Evolutionary conservation across 2,888 invertebrate genomes (phyloP), one percentile per base, ranked within the genome.

Genomic region (Ptilodon capucinus): DNA sequence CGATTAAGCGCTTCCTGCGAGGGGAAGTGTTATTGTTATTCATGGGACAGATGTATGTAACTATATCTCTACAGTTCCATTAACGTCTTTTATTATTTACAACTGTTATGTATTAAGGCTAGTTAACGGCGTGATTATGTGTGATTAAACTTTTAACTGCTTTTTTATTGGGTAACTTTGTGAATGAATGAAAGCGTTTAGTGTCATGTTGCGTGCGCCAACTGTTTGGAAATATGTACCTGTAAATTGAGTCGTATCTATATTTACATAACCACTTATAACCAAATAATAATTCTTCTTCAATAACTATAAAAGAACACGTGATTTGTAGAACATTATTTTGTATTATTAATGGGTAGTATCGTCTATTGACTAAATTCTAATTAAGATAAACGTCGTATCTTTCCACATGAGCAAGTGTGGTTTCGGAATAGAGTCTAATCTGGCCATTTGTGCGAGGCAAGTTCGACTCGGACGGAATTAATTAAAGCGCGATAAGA

Each of bases 401-500:
- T 19, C 1, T n/a, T 38, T 13, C 11, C 2, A 11, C 5, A 4
- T n/a, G 35, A 19, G 7, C 38, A 6, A 14, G 32, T 19, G 13
- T 19, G 4, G 40, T 48, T 50, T 42, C 16, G 48, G 42, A 45
- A 55, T 48, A 45, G 38, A 56, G 28, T 44, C 53, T 42, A 30
- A 60, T 44, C 42, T 48, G 13, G 34, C 28, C 35, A 40, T 35
- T 50, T 36, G 46, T 42, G 21, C 25, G 46, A 39, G 32, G 40
- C 42, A n/a, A n/a, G 34, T 19, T 14, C 21, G 13, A 38, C 34
- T 50, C 42, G 47, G 61, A 63, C 67, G 63, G 74, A 84, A 85
- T 85, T 83, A 85, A 87, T 84, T 84, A 81, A 75, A 60, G 49
- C 50, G 54, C 70, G 86, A 85, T 86, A 86, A 84, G 76, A 71